Base-by-base conservation (phyloP, 2,797 vertebrate species). In the Cottoperca gobio region DNA sequence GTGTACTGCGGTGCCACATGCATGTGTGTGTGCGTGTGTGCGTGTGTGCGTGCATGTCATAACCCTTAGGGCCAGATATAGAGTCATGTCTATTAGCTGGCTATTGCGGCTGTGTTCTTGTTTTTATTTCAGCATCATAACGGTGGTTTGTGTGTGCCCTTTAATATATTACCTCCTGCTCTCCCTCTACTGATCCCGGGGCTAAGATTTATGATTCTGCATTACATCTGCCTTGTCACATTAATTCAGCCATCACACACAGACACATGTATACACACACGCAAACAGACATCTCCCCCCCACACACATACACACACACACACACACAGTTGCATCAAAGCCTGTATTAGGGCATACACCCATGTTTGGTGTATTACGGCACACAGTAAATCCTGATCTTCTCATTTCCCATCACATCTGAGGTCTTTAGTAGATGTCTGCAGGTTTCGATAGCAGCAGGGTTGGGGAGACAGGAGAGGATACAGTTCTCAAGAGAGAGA, bases 171-270 rank as follows among this genome's bases (percentile, higher is more conserved):
- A 85, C 86, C 87, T 86, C 74, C 76, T 84, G 85, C 82, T 82
- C 82, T 65, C 82, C 77, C 75, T 90, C 86, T 66, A 68, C 84
- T 87, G 84, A 90, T 92, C 93, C 91, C 3, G 73, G 68, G 93
- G 93, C 91, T 68, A 86, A 92, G 94, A 95, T 95, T 95, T 94
- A 95, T 90, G 88, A 86, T 88, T 89, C 80, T 91, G 84, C 86
- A 90, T 95, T 94, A 92, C 90, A 90, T 91, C 85, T 89, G 87
- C 89, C 90, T 70, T 88, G 90, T 94, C 91, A 92, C 89, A 94
- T 94, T 94, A 93, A 94, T 93, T 92, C 92, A 87, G 75, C 79
- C 82, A 90, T 91, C 91, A 90, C 83, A 89, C 88, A 85, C 46
- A 68, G 64, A 89, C 82, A 87, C 86, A 86, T 79, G 72, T 72